Evolutionary conservation across 1,140 invertebrate species (phyloP), one percentile per base, ranked within the genome.

Genomic region (Leptinotarsa defecta): DNA sequence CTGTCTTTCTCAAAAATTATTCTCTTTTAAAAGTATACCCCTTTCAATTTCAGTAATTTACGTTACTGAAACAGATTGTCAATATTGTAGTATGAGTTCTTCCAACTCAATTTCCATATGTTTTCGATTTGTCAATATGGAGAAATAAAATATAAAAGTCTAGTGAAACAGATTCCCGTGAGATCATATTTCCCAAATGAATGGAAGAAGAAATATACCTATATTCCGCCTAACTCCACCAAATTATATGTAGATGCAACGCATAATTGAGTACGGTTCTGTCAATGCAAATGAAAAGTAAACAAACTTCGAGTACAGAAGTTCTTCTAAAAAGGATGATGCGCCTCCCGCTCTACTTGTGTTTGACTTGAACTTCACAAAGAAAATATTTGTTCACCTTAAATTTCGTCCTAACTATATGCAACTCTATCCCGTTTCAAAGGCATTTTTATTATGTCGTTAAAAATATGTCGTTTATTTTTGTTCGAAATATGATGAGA

Each of bases 301-400:
- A 57, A 57, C 52, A 57, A 57, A 57, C 52, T 57, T 57, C 15
- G 6, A 57, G 52, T 6, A 57, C 52, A 57, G 52, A 57, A 57
- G 52, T 57, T 57, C 4, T 6, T 22, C 20, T 15, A 22, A 65
- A 65, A 65, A 65, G 63, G 24, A 65, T 24, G 20, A 17, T 22
- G 19, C 20, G 63, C 20, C 63, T 65, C 63, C 20, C 17, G 24
- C 63, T 20, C 13, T 19, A 65, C 63, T 65, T 65, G 15, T 65
- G 20, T 65, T 65, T 20, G 24, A 65, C 20, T 65, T 65, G 8
- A 65, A 19, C 63, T 65, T 65, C 63, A 20, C 63, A 65, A 65
- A 19, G 63, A 27, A 65, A 65, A 65, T 65, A 65, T 65, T 65
- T 65, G 63, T 65, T 27, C 63, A 24, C 63, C 63, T 65, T 24